Percentiles rank a stretch among this genome's conserved stretches.
phyloP scores from a whole-genome alignment of 2,113 vertebrate genomes.

The Lepus timidus region DNA sequence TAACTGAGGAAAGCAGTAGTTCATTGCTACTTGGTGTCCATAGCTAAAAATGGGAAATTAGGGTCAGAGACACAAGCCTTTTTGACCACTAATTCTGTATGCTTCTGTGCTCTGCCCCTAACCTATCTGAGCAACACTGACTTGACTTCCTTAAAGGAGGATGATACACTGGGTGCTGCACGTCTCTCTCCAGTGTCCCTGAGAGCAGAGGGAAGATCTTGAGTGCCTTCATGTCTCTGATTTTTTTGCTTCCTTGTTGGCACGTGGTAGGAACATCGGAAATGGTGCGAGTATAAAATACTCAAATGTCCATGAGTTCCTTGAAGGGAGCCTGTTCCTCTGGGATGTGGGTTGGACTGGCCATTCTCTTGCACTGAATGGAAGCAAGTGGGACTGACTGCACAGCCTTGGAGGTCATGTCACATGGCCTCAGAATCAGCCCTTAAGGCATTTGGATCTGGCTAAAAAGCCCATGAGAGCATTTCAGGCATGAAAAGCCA shows the following conservation, averaged over 20 bases:
- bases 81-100: not conserved
- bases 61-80: not conserved
- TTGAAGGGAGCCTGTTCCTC: not conserved
- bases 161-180: not conserved
- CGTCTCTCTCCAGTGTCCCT: not conserved
- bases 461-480: too few relatives aligned
- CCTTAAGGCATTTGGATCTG: too few relatives aligned
- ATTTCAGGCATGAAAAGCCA: too few relatives aligned
- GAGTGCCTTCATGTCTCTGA: not conserved
- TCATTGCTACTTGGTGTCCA: not conserved
- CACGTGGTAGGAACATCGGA: not conserved
- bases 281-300: not conserved
- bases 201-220: not conserved
- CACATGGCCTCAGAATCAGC: not conserved
- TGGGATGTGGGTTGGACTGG: not conserved
- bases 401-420: not conserved
- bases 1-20: not conserved
- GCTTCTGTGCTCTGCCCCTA: not conserved
- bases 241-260: not conserved
- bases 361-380: not conserved
- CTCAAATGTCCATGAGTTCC: not conserved
- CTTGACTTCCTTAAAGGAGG: not conserved
- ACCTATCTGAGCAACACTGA: not conserved
- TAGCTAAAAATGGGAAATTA: not conserved
- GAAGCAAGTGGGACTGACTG: not conserved